Evolutionary conservation across 2,113 vertebrate species (phyloP).

Genomic region (Urocolius indicus): DNA sequence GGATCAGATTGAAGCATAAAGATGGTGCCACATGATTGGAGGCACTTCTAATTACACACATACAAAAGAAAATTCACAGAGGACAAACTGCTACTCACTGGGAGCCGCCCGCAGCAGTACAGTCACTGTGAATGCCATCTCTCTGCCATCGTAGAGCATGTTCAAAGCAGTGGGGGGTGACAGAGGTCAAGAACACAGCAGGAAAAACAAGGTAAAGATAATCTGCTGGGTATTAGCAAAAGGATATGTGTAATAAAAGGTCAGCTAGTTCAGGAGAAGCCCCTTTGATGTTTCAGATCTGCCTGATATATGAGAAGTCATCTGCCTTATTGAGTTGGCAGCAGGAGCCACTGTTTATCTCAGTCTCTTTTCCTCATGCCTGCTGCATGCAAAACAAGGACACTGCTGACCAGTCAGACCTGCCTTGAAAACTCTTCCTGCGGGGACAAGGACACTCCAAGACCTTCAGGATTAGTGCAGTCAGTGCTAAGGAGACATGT

Average conservation of each 20-base stretch:
- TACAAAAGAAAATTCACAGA: background rate
- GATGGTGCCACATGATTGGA: background rate
- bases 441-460: background rate
- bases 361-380: background rate
- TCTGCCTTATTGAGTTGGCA: background rate
- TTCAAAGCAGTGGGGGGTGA: background rate
- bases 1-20: background rate
- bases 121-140: background rate
- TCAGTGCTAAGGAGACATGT: background rate
- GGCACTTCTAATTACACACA: background rate
- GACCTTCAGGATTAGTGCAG: background rate
- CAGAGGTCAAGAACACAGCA: background rate
- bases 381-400: background rate
- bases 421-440: background rate
- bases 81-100: background rate
- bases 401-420: background rate
- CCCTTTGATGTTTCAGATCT: conserved; percentile 20
- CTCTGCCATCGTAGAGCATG: background rate
- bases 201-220: conserved; percentile 16
- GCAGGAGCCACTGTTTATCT: background rate
- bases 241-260: background rate
- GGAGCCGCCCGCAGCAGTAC: background rate
- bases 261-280: background rate
- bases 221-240: conserved; percentile 3
- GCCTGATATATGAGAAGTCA: background rate